A percentile compares a stretch with the other conserved stretches of the same genome.
These are phyloP conservation scores for Enchytraeus crypticus DNA, from an alignment of 2,888 invertebrate species.

Conservation along the genomic window DNA sequence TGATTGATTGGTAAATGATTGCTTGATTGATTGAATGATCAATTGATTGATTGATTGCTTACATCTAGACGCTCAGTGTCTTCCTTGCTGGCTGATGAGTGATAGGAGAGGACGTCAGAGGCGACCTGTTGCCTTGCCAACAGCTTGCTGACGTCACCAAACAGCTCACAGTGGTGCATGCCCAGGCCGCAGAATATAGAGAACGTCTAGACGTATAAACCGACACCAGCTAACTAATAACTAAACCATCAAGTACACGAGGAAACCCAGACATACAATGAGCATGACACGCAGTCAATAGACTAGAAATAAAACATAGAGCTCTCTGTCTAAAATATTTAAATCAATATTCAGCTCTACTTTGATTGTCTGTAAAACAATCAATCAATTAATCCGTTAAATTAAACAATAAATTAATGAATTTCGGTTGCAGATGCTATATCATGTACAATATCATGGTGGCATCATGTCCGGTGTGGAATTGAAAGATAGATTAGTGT, in stretches of 20 bases:
- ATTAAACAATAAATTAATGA: no score
- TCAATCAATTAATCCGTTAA: no score
- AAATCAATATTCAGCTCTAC: background rate
- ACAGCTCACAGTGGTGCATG: slow-evolving; percentile 94
- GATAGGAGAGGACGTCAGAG: slow-evolving; percentile 86
- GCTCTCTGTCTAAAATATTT: background rate
- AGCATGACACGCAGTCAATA: background rate
- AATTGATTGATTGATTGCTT: no score
- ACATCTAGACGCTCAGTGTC: slow-evolving; percentile 66
- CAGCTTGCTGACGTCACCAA: slow-evolving; percentile 86
- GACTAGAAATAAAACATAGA: background rate
- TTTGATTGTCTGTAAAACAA: no score
- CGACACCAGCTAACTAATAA: background rate
- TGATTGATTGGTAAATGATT: no score
- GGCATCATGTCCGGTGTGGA: no score
- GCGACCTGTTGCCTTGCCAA: slow-evolving; percentile 97
- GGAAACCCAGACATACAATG: background rate
- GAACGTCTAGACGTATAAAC: slow-evolving; percentile 59
- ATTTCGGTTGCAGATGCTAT: no score
- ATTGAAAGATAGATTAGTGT: no score
- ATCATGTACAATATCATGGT: no score
- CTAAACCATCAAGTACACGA: background rate
- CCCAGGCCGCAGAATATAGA: slow-evolving; percentile 95
- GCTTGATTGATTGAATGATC: no score
- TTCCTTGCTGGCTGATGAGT: slow-evolving; percentile 80